These are phyloP conservation scores for Drosophila putrida DNA, from an alignment of 2,888 invertebrate genomes.

Conservation along the genomic window DNA sequence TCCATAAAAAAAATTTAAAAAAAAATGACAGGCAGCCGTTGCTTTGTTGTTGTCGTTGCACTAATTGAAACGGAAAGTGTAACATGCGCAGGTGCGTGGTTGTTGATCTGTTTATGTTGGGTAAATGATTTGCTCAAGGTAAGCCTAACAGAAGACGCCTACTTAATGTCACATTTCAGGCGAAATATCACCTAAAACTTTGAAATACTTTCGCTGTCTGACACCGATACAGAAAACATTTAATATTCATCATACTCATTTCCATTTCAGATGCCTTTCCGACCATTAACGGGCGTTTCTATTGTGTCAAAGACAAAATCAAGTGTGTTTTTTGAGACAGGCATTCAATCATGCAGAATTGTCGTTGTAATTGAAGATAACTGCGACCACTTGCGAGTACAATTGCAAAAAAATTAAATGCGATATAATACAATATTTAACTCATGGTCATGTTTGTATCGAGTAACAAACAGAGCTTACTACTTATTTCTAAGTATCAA, in stretches of 20 bases:
- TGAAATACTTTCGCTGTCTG: slow-evolving; percentile 62
- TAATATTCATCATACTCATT: background rate
- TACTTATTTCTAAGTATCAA: slow-evolving; percentile 1
- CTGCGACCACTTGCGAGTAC: background rate
- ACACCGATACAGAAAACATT: background rate
- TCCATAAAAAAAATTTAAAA: slow-evolving; percentile 26
- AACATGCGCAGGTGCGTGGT: slow-evolving; percentile 37
- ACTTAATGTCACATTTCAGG: slow-evolving; percentile 66
- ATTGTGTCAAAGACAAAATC: slow-evolving; percentile 30
- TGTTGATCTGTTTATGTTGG: slow-evolving; percentile 10
- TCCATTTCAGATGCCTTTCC: slow-evolving; percentile 30
- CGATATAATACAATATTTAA: slow-evolving; percentile 32
- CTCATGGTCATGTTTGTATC: slow-evolving; percentile 29
- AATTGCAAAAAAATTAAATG: background rate
- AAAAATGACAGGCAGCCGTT: slow-evolving; percentile 1
- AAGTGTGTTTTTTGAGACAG: slow-evolving; percentile 37
- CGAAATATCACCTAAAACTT: slow-evolving; percentile 44
- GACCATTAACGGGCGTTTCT: slow-evolving; percentile 20
- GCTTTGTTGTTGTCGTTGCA: slow-evolving; percentile 26
- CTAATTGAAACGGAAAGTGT: slow-evolving; percentile 53
- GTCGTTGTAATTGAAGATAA: slow-evolving; percentile 21
- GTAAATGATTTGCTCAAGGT: slow-evolving; percentile 32
- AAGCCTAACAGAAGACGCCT: slow-evolving; percentile 54
- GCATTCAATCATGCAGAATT: slow-evolving; percentile 28
- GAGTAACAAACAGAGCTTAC: slow-evolving; percentile 6